Conservation (phyloP, 2,113 vertebrate genomes). For the Hypanus sabinus region DNA sequence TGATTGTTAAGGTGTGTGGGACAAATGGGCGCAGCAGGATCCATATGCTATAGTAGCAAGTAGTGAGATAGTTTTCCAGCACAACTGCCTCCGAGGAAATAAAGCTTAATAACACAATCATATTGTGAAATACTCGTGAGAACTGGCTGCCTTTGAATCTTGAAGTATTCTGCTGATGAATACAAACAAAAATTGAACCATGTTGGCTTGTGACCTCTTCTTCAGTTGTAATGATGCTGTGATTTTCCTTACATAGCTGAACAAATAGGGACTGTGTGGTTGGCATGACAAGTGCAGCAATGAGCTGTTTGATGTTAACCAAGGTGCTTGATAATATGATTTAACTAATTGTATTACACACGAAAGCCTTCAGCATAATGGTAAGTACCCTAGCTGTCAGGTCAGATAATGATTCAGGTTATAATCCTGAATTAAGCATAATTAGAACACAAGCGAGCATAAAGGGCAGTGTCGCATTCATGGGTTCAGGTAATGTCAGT, state of each 20-base stretch:
- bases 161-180: background rate
- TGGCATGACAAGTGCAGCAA: constrained; percentile 7
- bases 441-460: background rate
- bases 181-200: background rate
- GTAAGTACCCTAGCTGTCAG: constrained; percentile 11
- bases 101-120: background rate
- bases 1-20: background rate
- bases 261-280: constrained; percentile 2
- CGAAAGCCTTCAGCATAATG: constrained; percentile 5
- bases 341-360: constrained; percentile 30
- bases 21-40: background rate
- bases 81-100: background rate
- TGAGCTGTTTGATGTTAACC: constrained; percentile 13
- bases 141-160: background rate
- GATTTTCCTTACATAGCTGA: background rate
- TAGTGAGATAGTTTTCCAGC: background rate
- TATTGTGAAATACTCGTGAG: background rate
- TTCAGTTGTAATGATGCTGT: constrained; percentile 2
- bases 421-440: constrained; percentile 28
- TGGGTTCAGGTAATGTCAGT: background rate
- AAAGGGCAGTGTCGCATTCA: background rate
- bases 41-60: background rate
- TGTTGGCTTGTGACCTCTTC: background rate
- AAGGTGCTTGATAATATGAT: constrained; percentile 7
- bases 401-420: background rate